Conservation (phyloP, 2,888 invertebrate genomes). For the Fabriciana adippe region DNA sequence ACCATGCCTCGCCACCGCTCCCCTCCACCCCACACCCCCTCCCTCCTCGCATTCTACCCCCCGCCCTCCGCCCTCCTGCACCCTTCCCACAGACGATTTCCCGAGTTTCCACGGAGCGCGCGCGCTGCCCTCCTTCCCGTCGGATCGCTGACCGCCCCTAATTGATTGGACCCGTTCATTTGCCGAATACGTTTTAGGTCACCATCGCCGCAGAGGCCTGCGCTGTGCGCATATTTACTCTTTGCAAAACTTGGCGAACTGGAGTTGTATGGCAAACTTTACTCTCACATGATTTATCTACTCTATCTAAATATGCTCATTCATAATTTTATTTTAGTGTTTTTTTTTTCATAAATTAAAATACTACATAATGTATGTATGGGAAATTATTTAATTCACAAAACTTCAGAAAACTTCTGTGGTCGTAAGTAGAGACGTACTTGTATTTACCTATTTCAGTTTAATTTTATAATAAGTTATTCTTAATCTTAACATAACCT, state of each 20-base stretch:
- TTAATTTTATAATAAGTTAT: too few species aligned
- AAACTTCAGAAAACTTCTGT: too few species aligned
- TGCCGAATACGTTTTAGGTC: constrained; percentile 79
- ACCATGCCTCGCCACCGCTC: constrained; percentile 53
- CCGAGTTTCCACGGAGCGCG: constrained; percentile 81
- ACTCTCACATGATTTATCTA: constrained; percentile 13
- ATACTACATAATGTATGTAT: too few species aligned
- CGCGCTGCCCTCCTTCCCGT: constrained; percentile 81
- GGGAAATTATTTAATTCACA: too few species aligned
- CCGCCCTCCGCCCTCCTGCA: constrained; percentile 53
- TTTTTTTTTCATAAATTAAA: neutral
- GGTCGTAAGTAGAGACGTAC: too few species aligned
- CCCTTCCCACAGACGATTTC: constrained; percentile 67
- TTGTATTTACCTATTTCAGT: too few species aligned
- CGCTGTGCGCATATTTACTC: constrained; percentile 46
- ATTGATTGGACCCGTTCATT: constrained; percentile 78
- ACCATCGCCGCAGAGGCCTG: constrained; percentile 71
- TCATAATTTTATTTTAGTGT: neutral
- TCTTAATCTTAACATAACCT: too few species aligned
- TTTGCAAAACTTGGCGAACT: constrained; percentile 32
- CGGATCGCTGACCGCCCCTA: constrained; percentile 81
- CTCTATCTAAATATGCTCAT: constrained; percentile 1
- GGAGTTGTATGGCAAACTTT: constrained; percentile 14
- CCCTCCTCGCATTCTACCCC: constrained; percentile 49
- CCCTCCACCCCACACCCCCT: constrained; percentile 49